phyloP scores from a whole-genome alignment of 1,140 invertebrate species.

The Maniola jurtina region DNA sequence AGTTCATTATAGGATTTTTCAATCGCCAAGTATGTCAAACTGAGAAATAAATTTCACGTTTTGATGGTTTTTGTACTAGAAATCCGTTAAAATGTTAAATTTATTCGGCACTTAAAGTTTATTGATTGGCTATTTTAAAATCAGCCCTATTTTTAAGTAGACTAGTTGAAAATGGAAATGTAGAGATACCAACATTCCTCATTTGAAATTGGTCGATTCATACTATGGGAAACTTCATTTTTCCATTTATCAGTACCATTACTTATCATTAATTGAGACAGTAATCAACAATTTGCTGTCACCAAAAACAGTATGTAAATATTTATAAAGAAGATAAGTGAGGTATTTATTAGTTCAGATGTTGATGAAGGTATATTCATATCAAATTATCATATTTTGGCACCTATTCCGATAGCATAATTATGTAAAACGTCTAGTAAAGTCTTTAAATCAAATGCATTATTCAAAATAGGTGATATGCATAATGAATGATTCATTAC shows the following conservation, averaged over 20 bases:
- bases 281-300: neutral
- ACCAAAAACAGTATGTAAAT: neutral
- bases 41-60: no score
- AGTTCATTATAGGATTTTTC: no score
- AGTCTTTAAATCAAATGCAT: neutral
- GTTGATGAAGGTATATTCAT: neutral
- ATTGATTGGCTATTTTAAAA: no score
- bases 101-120: no score
- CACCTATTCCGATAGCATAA: neutral
- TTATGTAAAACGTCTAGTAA: neutral
- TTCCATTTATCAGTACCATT: neutral
- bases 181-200: no score
- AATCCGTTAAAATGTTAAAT: no score
- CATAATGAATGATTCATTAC: constrained; percentile 1
- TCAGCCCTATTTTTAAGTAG: no score
- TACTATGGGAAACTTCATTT: no score
- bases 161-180: no score
- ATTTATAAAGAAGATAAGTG: neutral
- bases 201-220: no score
- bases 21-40: no score
- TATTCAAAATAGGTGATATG: neutral
- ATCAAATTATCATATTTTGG: neutral
- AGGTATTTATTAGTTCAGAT: neutral
- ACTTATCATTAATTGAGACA: neutral
- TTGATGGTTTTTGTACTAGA: no score